phyloP scores from a whole-genome alignment of 1,140 invertebrate genomes.

The Scaptomyza pallida region DNA sequence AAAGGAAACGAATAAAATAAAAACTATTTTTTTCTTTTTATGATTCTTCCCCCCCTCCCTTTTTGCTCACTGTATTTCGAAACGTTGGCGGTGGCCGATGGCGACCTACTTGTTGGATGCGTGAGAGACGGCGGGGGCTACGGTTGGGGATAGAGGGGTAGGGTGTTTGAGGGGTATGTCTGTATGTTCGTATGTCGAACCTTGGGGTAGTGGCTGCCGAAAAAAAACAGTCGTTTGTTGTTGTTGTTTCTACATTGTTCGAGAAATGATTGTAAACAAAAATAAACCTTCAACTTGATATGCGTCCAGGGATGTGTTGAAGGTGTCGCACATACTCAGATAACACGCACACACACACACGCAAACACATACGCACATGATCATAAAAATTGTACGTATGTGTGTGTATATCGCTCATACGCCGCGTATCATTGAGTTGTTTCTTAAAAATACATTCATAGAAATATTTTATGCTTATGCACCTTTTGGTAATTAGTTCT shows the following conservation, averaged over 20 bases:
- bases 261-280: conserved; percentile 79
- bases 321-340: conserved; percentile 57
- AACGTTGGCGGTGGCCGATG: conserved; percentile 55
- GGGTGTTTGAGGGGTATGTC: too few species aligned
- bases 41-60: neutral
- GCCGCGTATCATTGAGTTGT: conserved; percentile 40
- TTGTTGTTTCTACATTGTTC: conserved; percentile 53
- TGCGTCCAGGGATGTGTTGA: conserved; percentile 82
- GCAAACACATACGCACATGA: neutral
- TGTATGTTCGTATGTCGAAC: neutral
- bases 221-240: conserved; percentile 23
- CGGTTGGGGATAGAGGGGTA: neutral
- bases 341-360: conserved; percentile 25
- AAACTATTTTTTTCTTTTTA: conserved; percentile 28
- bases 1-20: conserved; percentile 9
- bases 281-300: conserved; percentile 84
- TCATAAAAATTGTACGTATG: too few species aligned
- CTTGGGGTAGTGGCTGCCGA: conserved; percentile 35
- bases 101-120: conserved; percentile 76
- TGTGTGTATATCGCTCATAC: neutral
- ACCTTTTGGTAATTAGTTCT: conserved; percentile 48
- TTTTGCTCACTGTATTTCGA: conserved; percentile 58
- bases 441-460: neutral
- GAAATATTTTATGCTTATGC: conserved; percentile 23
- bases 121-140: conserved; percentile 42